Evolutionary conservation across 92 coral and sea anemone genomes (phyloP), one percentile per base, ranked within the genome.

Genomic region (Bergia puertoricense): DNA sequence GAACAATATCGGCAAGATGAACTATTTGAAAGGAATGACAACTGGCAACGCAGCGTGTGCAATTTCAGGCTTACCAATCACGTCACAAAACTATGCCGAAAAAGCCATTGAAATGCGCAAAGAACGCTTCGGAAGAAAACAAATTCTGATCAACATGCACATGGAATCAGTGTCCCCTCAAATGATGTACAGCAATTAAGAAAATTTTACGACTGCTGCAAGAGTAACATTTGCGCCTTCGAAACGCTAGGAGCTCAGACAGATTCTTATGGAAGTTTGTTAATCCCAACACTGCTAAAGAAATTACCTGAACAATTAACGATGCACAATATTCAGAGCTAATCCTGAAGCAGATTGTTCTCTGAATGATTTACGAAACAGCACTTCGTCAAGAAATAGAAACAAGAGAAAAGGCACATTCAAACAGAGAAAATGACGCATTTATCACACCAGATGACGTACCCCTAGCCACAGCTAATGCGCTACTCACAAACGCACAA

Each of bases 121-220:
- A 76, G 88, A 89, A 83, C 88, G 91, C 43, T 89, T 81, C 74
- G 82, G 91, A 30, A 81, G 91, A 82, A 89, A 81, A 89, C 91
- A 89, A 82, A 77, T 74, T 81, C 82, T 89, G 72, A 81, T 88
- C 41, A 74, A 81, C 77, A 51, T 51, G n/a, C 79, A 75, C 51
- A 75, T 75, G 79, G 89, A 86, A 86, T 23, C 89, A 11, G 22
- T 16, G 10, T 77, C 38, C 84, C 89, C 43, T 20, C 85, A 38
- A 77, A 11, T 16, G 65, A 86, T 16, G 74, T 65, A 39, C 76
- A 76, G 59, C 76, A 74, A 86, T 77, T 48, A 8, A 15, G 74
- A 50, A 57, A n/a, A 75, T 86, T 86, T 15, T 86, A 86, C 51
- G 89, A 86, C 42, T 50, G 6, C 6, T 86, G 89, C 66, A 85